These are phyloP conservation scores for Nothoprocta perdicaria DNA, from an alignment of 2,113 vertebrate species.

Conservation along the genomic window DNA sequence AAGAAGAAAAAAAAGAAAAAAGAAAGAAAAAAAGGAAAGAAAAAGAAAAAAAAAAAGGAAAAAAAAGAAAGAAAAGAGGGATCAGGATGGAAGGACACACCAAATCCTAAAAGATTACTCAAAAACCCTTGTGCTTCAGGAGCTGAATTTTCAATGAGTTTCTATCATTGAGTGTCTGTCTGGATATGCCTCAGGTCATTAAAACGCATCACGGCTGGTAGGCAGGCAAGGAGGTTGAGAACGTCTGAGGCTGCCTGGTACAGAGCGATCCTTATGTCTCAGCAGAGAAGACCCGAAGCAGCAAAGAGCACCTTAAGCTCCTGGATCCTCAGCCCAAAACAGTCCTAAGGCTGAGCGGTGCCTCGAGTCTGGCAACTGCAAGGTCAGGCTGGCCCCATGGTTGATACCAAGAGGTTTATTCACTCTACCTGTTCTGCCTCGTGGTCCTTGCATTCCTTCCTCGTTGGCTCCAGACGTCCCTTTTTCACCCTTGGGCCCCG, in stretches of 20 bases:
- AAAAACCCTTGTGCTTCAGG: background rate
- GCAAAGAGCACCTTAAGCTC: background rate
- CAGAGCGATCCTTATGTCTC: background rate
- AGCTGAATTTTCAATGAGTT: background rate
- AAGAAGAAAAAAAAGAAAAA: too few species aligned
- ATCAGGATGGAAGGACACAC: background rate
- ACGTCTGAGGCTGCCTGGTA: background rate
- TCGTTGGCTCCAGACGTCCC: constrained; percentile 27
- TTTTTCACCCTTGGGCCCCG: constrained; percentile 58
- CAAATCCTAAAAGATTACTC: constrained; percentile 47
- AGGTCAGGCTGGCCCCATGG: background rate
- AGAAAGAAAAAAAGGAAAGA: too few species aligned
- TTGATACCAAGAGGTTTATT: background rate
- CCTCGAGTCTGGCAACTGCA: background rate
- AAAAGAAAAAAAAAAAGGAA: too few species aligned
- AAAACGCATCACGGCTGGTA: background rate
- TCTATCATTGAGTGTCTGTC: background rate
- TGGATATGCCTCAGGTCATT: background rate
- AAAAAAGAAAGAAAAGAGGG: background rate
- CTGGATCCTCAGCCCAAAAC: background rate
- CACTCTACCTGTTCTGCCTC: constrained; percentile 63
- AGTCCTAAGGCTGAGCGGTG: background rate
- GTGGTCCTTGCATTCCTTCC: constrained; percentile 50
- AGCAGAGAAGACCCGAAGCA: background rate
- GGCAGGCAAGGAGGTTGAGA: background rate